Evolutionary conservation across 2,888 invertebrate genomes (phyloP), one percentile per base, ranked within the genome.

Genomic region (Cerastoderma edule): DNA sequence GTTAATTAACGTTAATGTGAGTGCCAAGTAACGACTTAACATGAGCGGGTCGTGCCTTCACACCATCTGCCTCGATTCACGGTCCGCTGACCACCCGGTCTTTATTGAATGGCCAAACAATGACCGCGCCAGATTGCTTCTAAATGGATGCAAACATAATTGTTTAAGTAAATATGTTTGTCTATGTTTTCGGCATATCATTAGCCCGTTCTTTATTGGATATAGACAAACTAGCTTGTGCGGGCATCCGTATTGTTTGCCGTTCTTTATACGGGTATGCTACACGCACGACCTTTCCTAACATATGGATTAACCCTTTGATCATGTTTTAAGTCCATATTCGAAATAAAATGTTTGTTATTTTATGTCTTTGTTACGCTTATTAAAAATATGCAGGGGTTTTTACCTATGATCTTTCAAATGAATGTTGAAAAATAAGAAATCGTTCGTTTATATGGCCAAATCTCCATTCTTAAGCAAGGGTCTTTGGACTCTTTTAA

Each of bases 21-120:
- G 60, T 22, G 60, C 39, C n/a, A 22, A 39, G 39, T 60, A 32
- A 32, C 22, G 39, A 22, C 33, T 33, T 24, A 24, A 33, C 39
- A 24, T 22, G 39, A 39, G 39, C 6, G 27, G 39, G 27, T 39
- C 39, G 35, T 35, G 35, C 27, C 39, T 39, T 60, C 60, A 27
- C 33, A 39, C 60, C 60, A 60, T 60, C 60, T 35, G 67, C 56
- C 65, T 30, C 16, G 65, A n/a, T 48, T 13, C 67, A 54, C 63
- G 77, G 60, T 60, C 50, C 53, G 60, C 24, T 77, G 66, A 46
- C 16, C 27, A 60, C 39, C 2, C 30, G 56, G n/a, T n/a, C n/a
- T 53, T 53, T 22, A 53, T 10, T 24, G n/a, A n/a, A 57, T 13
- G 19, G 33, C 22, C 57, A 57, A 57, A 57, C 57, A 57, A 57